Evolutionary conservation across 2,113 vertebrate genomes (phyloP).

Genomic region (Gobiocypris rarus): DNA sequence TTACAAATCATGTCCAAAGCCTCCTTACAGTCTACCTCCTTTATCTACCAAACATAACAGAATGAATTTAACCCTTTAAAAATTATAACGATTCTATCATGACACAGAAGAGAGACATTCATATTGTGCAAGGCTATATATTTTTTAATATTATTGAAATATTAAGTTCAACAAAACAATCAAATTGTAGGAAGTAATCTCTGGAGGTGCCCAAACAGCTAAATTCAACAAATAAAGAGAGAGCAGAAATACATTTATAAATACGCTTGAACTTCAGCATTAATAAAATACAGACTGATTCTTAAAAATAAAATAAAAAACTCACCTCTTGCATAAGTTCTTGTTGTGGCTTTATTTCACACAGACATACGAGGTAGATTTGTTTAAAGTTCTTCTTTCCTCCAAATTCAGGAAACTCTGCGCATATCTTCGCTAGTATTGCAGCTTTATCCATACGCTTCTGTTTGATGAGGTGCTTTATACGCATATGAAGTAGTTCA

Average conservation of each 20-base stretch:
- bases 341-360: constrained; percentile 91
- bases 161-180: no score
- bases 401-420: constrained; percentile 92
- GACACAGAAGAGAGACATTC: no score
- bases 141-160: no score
- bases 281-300: background rate
- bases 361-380: constrained; percentile 95
- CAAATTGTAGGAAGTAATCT: no score
- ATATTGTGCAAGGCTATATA: no score
- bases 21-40: constrained; percentile 97
- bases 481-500: constrained; percentile 92
- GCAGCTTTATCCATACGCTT: constrained; percentile 89
- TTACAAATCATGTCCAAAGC: constrained; percentile 99
- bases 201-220: no score
- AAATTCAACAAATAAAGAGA: no score
- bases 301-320: background rate
- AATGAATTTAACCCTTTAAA: constrained; percentile 16
- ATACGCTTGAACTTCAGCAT: background rate
- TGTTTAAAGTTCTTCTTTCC: constrained; percentile 96
- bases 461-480: constrained; percentile 97
- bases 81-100: no score
- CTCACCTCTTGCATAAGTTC: constrained; percentile 95
- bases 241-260: background rate
- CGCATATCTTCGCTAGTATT: constrained; percentile 90
- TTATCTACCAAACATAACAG: constrained; percentile 77